These are phyloP conservation scores for Amphiprion clarkii DNA, from an alignment of 2,797 vertebrate species.

Conservation along the genomic window DNA sequence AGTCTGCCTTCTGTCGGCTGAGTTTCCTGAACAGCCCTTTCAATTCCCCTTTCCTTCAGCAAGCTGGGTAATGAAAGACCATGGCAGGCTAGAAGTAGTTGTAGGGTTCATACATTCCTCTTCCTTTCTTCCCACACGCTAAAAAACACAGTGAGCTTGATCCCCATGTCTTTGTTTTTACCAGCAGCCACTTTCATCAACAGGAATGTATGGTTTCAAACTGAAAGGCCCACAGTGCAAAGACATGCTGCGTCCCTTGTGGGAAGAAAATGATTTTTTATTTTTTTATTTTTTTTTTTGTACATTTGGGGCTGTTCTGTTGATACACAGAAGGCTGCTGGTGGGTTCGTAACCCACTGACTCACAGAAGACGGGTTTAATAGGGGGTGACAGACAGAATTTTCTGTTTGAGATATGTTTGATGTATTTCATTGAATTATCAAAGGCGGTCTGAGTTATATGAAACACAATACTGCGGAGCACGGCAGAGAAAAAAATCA, in stretches of 20 bases:
- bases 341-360: conserved; percentile 53
- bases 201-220: conserved; percentile 54
- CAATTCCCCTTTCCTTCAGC: conserved; percentile 70
- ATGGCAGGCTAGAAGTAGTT: conserved; percentile 49
- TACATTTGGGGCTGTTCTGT: conserved; percentile 29
- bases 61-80: conserved; percentile 69
- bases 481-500: conserved; percentile 5
- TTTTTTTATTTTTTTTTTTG: conserved; percentile 13
- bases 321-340: conserved; percentile 33
- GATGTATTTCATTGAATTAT: conserved; percentile 67
- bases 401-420: conserved; percentile 50
- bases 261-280: conserved; percentile 37
- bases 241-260: conserved; percentile 26
- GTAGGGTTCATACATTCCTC: conserved; percentile 58
- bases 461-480: conserved; percentile 38
- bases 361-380: conserved; percentile 43
- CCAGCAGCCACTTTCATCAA: conserved; percentile 53
- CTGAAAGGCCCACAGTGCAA: conserved; percentile 46
- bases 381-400: conserved; percentile 39
- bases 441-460: conserved; percentile 52
- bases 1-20: conserved; percentile 68
- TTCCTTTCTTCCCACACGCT: conserved; percentile 59
- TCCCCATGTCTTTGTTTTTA: conserved; percentile 18
- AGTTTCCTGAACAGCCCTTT: conserved; percentile 74
- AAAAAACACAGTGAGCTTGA: conserved; percentile 43